Conservation (phyloP, 2,888 invertebrate genomes). For the Clitarchus hookeri region DNA sequence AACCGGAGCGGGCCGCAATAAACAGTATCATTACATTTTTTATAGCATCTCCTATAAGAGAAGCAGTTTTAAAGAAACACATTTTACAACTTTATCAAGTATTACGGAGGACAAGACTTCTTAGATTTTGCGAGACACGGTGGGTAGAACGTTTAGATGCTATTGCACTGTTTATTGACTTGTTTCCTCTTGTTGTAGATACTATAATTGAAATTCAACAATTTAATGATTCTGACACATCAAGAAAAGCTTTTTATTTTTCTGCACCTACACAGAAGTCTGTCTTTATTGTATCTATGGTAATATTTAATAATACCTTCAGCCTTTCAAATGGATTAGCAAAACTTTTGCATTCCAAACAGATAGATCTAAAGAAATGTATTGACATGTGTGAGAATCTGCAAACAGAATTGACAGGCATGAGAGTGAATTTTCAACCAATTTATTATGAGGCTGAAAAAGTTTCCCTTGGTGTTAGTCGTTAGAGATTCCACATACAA, state of each 20-base stretch:
- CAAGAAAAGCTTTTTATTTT: background rate
- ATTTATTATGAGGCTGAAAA: background rate
- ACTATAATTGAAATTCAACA: too few species aligned
- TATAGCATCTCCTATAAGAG: too few species aligned
- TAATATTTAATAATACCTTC: background rate
- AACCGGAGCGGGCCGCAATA: too few species aligned
- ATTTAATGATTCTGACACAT: too few species aligned
- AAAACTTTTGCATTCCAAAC: background rate
- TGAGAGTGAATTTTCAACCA: conserved; percentile 15
- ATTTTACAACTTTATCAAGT: too few species aligned
- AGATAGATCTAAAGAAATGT: conserved; percentile 17
- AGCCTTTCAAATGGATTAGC: background rate
- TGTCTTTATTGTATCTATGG: background rate
- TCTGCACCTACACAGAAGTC: background rate
- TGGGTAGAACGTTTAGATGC: too few species aligned
- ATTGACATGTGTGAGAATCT: conserved; percentile 15
- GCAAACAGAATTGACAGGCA: background rate
- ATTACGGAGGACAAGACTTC: too few species aligned
- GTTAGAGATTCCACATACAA: background rate
- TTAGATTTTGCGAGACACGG: too few species aligned
- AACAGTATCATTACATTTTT: too few species aligned
- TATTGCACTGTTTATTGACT: too few species aligned
- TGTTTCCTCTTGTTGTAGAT: too few species aligned
- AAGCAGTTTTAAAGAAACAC: too few species aligned
- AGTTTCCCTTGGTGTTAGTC: background rate